These are phyloP conservation scores for Sylvilagus floridanus DNA, from an alignment of 2,797 vertebrate species.

Conservation along the genomic window DNA sequence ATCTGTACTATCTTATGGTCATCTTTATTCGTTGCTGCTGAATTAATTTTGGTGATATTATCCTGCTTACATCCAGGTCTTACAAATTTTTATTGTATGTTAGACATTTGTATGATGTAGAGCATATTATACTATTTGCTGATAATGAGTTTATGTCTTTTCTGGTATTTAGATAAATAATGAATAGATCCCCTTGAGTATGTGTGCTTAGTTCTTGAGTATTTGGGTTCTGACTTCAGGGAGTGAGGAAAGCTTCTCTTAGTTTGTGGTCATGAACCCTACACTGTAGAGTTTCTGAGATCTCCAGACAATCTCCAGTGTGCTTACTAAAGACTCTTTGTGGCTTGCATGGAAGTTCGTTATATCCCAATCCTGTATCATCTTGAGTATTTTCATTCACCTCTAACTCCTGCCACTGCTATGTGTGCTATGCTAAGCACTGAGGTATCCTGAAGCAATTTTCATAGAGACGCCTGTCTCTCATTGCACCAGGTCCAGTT, in stretches of 20 bases:
- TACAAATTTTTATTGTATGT: background rate
- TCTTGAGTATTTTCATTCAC: background rate
- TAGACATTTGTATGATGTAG: background rate
- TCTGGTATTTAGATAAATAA: background rate
- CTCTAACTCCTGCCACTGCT: background rate
- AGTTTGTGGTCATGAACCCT: background rate
- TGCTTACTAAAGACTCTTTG: background rate
- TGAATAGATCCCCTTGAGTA: background rate
- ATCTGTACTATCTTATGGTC: background rate
- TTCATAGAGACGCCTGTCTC: too few relatives aligned
- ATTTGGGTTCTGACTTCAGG: conserved; percentile 20
- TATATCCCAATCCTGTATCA: background rate
- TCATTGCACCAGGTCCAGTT: background rate
- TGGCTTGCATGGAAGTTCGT: background rate
- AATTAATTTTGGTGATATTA: background rate
- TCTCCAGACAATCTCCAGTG: background rate
- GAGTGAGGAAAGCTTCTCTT: background rate
- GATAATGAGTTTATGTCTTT: background rate
- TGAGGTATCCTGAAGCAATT: background rate
- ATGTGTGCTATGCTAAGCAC: background rate
- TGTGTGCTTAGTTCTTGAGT: background rate
- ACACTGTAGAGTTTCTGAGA: background rate
- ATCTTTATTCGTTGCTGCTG: background rate
- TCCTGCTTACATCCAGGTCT: background rate
- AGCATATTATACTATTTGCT: background rate